phyloP scores from a whole-genome alignment of 2,888 invertebrate genomes.

The Watsonalla cultraria region DNA sequence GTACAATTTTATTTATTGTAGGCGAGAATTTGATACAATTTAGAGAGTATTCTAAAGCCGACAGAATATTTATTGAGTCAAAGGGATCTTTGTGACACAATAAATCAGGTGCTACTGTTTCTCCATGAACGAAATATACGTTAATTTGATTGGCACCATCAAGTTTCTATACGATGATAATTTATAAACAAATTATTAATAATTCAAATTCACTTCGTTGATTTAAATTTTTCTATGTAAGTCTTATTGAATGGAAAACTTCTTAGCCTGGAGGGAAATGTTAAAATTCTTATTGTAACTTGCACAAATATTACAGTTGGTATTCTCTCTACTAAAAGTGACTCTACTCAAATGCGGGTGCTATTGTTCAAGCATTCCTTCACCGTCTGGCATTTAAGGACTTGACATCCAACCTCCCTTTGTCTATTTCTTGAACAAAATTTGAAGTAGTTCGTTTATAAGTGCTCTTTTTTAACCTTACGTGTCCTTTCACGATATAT shows the following conservation, averaged over 20 bases:
- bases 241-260: too few species aligned
- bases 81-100: neutral
- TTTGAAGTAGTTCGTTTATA: neutral
- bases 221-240: too few species aligned
- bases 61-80: neutral
- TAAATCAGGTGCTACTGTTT: neutral
- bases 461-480: too few species aligned
- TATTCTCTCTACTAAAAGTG: slow-evolving; percentile 14
- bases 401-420: slow-evolving; percentile 30
- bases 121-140: too few species aligned
- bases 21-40: slow-evolving; percentile 7
- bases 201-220: too few species aligned
- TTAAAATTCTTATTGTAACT: slow-evolving; percentile 5
- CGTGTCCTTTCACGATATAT: neutral
- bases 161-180: neutral
- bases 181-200: neutral
- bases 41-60: slow-evolving; percentile 2
- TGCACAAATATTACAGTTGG: slow-evolving; percentile 18
- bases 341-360: slow-evolving; percentile 41
- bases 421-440: slow-evolving; percentile 16
- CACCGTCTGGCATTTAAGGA: slow-evolving; percentile 32
- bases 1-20: slow-evolving; percentile 12
- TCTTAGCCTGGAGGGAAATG: too few species aligned
- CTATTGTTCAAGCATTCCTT: slow-evolving; percentile 39
- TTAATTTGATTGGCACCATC: neutral